Conservation (phyloP, 2,113 vertebrate species). For the Pollachius pollachius region DNA sequence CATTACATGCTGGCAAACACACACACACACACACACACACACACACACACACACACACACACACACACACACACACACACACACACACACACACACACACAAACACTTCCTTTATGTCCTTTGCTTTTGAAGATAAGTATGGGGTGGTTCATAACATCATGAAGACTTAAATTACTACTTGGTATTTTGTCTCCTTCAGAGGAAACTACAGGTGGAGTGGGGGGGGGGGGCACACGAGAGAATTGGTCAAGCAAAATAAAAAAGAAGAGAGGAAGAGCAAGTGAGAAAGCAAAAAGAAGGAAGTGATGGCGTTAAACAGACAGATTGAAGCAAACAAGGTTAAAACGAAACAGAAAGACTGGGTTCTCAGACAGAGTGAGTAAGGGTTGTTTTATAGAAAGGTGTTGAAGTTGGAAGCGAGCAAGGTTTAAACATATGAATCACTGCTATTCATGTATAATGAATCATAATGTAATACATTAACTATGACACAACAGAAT, state of each 20-base stretch:
- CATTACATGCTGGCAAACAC: neutral
- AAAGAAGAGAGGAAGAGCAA: conserved; percentile 1
- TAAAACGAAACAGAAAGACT: neutral
- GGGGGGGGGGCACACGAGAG: neutral
- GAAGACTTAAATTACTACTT: conserved; percentile 36
- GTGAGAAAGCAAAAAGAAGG: neutral
- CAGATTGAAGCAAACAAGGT: neutral
- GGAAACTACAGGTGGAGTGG: neutral
- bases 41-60: conserved; percentile 2
- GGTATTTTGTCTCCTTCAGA: conserved; percentile 45
- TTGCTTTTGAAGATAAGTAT: conserved; percentile 54
- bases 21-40: neutral
- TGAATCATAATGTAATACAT: no score
- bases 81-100: conserved; percentile 9
- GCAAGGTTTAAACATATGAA: no score
- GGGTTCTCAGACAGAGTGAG: neutral
- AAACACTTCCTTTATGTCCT: conserved; percentile 35
- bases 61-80: conserved; percentile 4
- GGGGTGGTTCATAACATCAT: conserved; percentile 51
- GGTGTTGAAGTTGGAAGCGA: no score
- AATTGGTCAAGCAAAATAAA: neutral
- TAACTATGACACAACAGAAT: no score
- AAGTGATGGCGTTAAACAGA: conserved; percentile 2
- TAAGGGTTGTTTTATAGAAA: neutral
- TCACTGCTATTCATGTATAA: no score